Conservation (phyloP, 1,140 invertebrate species). For the Drosophila repletoides region DNA sequence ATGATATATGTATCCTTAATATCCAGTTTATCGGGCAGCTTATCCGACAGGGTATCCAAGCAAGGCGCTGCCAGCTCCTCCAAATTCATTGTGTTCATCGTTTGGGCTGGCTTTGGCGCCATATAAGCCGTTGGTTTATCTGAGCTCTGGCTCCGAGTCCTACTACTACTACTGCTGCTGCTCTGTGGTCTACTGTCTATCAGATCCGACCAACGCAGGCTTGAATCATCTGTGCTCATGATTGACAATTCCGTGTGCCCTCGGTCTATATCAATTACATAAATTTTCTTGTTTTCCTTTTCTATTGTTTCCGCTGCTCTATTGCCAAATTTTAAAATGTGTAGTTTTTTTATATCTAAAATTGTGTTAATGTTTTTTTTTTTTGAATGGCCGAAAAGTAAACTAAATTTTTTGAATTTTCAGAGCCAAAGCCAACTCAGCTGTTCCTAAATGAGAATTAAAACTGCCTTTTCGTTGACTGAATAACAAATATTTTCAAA, state of each 20-base stretch:
- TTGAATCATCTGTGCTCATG: conserved; percentile 32
- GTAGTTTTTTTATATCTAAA: neutral
- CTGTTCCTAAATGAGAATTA: too few relatives aligned
- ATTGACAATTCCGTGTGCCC: neutral
- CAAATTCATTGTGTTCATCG: neutral
- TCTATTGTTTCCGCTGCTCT: neutral
- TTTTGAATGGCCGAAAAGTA: conserved; percentile 5
- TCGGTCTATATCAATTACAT: too few relatives aligned
- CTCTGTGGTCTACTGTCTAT: conserved; percentile 8
- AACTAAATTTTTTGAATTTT: conserved; percentile 1
- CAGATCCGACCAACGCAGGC: conserved; percentile 25
- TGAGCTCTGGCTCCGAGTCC: neutral
- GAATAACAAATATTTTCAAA: too few relatives aligned
- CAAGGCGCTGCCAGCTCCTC: conserved; percentile 5
- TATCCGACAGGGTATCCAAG: neutral
- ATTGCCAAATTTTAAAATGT: conserved; percentile 7
- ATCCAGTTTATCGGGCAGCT: neutral
- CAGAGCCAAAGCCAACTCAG: neutral
- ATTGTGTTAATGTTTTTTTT: neutral
- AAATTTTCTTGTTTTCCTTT: neutral
- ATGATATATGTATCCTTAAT: conserved; percentile 47
- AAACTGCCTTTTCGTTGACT: too few relatives aligned
- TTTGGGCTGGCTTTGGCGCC: neutral
- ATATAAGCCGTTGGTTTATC: neutral
- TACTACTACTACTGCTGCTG: conserved; percentile 1